Percentiles rank a stretch among this genome's conserved stretches.
phyloP scores from a whole-genome alignment of 2,797 vertebrate genomes.

The Cyclopterus lumpus region DNA sequence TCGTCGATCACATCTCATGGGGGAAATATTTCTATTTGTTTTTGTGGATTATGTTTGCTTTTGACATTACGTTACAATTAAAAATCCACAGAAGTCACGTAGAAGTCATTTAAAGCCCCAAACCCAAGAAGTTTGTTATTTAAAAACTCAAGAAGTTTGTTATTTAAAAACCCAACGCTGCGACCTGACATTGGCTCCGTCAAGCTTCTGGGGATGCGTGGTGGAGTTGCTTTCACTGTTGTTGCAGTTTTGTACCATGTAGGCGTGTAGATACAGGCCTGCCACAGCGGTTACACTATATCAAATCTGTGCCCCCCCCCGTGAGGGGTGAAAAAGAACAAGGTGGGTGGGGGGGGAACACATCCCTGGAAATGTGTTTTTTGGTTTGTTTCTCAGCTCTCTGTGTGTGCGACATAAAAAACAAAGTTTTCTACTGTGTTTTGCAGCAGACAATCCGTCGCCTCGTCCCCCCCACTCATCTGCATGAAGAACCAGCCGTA shows the following conservation, averaged over 20 bases:
- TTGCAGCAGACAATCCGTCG: slow-evolving; percentile 29
- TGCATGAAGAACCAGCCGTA: slow-evolving; percentile 62
- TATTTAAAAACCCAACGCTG: too few relatives aligned
- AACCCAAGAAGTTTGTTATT: too few relatives aligned
- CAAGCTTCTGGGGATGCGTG: background rate
- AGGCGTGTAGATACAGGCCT: background rate
- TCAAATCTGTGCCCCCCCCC: slow-evolving; percentile 8
- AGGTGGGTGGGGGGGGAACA: background rate
- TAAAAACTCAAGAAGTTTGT: too few relatives aligned
- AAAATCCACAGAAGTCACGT: too few relatives aligned
- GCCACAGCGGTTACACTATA: slow-evolving; percentile 16
- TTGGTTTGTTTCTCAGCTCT: slow-evolving; percentile 9
- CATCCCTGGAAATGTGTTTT: background rate
- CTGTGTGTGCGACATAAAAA: background rate
- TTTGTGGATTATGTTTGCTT: background rate
- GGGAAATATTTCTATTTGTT: too few relatives aligned
- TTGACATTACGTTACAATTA: too few relatives aligned
- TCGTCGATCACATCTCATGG: background rate
- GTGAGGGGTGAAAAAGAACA: too few relatives aligned
- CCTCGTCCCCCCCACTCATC: slow-evolving; percentile 50
- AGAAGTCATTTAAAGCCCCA: too few relatives aligned
- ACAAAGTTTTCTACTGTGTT: background rate
- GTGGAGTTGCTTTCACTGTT: background rate
- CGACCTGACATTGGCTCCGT: background rate
- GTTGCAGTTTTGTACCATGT: background rate